Evolutionary conservation across 2,888 invertebrate genomes (phyloP).

Genomic region (Drosophila kuntzei): DNA sequence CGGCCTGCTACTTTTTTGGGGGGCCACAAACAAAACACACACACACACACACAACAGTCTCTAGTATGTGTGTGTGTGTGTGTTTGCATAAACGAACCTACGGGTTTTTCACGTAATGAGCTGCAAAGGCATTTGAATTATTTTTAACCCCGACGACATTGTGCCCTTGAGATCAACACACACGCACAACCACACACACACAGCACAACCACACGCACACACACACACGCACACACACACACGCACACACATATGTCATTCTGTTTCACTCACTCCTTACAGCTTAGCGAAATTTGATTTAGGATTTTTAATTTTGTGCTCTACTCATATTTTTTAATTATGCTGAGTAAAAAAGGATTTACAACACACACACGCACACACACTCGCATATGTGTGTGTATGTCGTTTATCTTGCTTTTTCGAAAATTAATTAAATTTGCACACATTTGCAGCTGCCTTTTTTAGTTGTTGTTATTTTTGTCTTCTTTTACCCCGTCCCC

Average conservation of each 20-base stretch:
- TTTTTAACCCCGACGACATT: slow-evolving; percentile 82
- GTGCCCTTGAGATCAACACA: slow-evolving; percentile 79
- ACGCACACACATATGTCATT: slow-evolving; percentile 30
- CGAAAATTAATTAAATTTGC: slow-evolving; percentile 81
- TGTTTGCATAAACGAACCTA: slow-evolving; percentile 73
- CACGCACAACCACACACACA: slow-evolving; percentile 25
- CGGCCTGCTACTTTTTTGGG: slow-evolving; percentile 63
- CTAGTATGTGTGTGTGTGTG: slow-evolving; percentile 45
- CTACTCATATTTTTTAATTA: slow-evolving; percentile 82
- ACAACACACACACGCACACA: slow-evolving; percentile 45
- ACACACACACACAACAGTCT: slow-evolving; percentile 13
- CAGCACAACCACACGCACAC: slow-evolving; percentile 26
- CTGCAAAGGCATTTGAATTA: slow-evolving; percentile 82
- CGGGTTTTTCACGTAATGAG: slow-evolving; percentile 77
- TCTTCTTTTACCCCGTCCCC: slow-evolving; percentile 18
- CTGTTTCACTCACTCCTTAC: slow-evolving; percentile 23
- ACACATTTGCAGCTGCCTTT: slow-evolving; percentile 74
- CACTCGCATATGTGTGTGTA: slow-evolving; percentile 16
- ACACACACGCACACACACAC: slow-evolving; percentile 25
- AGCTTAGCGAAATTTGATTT: slow-evolving; percentile 75
- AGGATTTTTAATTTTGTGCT: slow-evolving; percentile 82
- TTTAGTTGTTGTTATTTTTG: slow-evolving; percentile 23
- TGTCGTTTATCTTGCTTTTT: slow-evolving; percentile 66
- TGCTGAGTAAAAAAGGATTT: slow-evolving; percentile 77
- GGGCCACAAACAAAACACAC: slow-evolving; percentile 42